phyloP scores from a whole-genome alignment of 2,113 vertebrate genomes.

The Nycticryphes semicollaris region DNA sequence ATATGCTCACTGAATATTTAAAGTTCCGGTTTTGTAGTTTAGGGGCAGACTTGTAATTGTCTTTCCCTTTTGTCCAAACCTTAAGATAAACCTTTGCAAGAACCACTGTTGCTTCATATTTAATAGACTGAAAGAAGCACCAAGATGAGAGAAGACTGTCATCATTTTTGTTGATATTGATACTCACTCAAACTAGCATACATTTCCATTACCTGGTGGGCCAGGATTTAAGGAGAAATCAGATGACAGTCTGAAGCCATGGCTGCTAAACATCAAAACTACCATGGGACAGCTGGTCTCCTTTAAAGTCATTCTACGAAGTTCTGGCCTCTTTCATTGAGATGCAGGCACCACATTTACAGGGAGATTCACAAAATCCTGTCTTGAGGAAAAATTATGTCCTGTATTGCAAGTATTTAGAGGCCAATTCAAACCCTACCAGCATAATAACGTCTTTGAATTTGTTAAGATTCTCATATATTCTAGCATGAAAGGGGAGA shows the following conservation, averaged over 20 bases:
- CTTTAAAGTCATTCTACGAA: neutral
- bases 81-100: neutral
- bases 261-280: neutral
- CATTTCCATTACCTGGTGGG: neutral
- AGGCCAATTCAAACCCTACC: neutral
- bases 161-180: neutral
- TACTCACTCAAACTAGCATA: neutral
- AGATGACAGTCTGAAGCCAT: neutral
- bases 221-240: neutral
- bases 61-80: neutral
- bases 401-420: neutral
- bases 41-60: neutral
- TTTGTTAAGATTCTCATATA: neutral
- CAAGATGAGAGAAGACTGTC: neutral
- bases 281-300: neutral
- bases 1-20: neutral
- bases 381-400: neutral
- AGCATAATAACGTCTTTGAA: neutral
- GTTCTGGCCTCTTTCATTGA: neutral
- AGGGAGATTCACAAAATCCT: neutral
- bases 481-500: neutral
- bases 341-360: neutral
- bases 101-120: neutral
- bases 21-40: neutral
- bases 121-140: neutral